Conservation (phyloP, 1,140 invertebrate species). For the Caerostris extrusa region DNA sequence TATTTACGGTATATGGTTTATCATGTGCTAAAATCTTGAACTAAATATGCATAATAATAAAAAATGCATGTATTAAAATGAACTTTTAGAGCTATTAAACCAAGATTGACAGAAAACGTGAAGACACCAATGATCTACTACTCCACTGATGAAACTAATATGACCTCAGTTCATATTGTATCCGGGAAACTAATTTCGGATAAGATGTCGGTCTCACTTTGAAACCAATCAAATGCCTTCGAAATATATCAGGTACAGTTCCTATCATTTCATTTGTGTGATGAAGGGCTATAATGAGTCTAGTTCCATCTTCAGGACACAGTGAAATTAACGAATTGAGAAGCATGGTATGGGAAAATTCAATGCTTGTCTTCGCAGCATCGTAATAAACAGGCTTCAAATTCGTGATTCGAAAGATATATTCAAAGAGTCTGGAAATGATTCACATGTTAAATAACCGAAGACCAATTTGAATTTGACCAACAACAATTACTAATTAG, state of each 20-base stretch:
- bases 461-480: slow-evolving; percentile 1
- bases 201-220: slow-evolving; percentile 14
- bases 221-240: slow-evolving; percentile 70
- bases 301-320: neutral
- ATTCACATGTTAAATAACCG: slow-evolving; percentile 17
- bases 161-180: slow-evolving; percentile 55
- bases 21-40: too few relatives aligned
- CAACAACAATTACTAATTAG: slow-evolving; percentile 8
- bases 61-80: neutral
- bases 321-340: slow-evolving; percentile 2
- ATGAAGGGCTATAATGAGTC: slow-evolving; percentile 32
- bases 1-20: too few relatives aligned
- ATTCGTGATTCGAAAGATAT: slow-evolving; percentile 15
- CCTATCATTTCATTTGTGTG: slow-evolving; percentile 47
- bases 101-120: neutral
- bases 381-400: slow-evolving; percentile 6
- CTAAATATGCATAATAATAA: too few relatives aligned
- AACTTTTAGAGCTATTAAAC: neutral
- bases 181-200: slow-evolving; percentile 65
- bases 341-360: neutral
- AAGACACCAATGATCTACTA: neutral
- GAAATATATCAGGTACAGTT: slow-evolving; percentile 33
- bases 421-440: slow-evolving; percentile 14
- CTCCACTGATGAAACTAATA: slow-evolving; percentile 33
- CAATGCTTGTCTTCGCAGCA: slow-evolving; percentile 13